Conservation (phyloP, 2,113 vertebrate species). For the Peucedramus taeniatus region DNA sequence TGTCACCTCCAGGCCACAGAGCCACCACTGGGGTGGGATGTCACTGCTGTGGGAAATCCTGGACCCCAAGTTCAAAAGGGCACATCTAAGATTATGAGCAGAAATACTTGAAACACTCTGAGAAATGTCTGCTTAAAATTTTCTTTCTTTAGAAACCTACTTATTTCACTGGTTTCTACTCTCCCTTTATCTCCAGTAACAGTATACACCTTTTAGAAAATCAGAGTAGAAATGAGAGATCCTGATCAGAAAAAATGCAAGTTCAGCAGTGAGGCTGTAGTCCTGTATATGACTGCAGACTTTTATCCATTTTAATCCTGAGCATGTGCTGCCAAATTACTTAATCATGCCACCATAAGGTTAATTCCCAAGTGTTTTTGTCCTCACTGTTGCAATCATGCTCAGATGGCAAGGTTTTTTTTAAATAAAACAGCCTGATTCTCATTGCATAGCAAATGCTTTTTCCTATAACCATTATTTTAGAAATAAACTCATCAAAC, state of each 20-base stretch:
- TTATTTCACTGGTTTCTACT: neutral
- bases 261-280: neutral
- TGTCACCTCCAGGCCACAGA: neutral
- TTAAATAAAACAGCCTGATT: neutral
- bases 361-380: neutral
- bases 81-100: neutral
- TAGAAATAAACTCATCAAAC: neutral
- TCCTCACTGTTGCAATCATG: neutral
- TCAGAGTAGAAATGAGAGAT: neutral
- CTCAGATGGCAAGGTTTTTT: neutral
- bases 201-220: neutral
- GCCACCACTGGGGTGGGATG: neutral
- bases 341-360: neutral
- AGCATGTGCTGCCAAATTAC: neutral
- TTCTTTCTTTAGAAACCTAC: neutral
- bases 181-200: neutral
- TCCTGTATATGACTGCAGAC: neutral
- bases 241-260: neutral
- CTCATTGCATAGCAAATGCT: neutral
- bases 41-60: neutral
- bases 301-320: neutral
- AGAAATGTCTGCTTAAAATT: neutral
- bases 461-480: neutral
- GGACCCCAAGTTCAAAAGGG: neutral
- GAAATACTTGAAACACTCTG: neutral